Evolutionary conservation across 2,113 vertebrate species (phyloP), one percentile per base, ranked within the genome.

Genomic region (Poecilia latipinna): DNA sequence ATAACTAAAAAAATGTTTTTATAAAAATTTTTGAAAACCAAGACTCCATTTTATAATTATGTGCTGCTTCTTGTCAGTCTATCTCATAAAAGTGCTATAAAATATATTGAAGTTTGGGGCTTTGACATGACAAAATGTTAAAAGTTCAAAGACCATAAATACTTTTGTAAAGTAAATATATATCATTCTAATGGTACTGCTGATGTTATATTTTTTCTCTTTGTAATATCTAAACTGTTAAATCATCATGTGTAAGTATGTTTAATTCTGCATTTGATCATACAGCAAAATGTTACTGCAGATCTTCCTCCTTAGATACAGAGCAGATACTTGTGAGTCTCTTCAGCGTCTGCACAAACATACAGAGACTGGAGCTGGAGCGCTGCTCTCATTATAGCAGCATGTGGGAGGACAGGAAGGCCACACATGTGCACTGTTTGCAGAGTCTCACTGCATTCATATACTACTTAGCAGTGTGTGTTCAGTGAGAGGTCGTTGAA

Each of bases 401-500:
- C 82, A 80, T 82, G 75, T 79, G 68, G 29, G 48, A 79, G 62
- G 44, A 68, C 74, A 61, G 66, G 70, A 76, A 71, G 42, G 68
- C 61, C 60, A 69, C 63, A 32, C 29, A 48, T 78, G 64, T 32
- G 33, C 31, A 19, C 62, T 82, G 74, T 90, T 85, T 68, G 71
- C 72, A 65, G 68, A 79, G 70, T 77, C 68, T 70, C 48, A 77
- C 66, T 78, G 79, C 75, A 78, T 79, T 79, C 44, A 65, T 77
- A 78, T 80, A 71, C 26, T 26, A 57, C 75, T 82, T 74, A 71
- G 33, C 37, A 44, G 31, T n/a, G 42, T 51, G 44, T 74, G 73
- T 77, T 12, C 12, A 79, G 68, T 85, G 72, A 85, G 79, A 68
- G 90, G 82, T 90, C 88, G 76, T 73, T 82, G 88, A 44, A 70